Percentiles rank a stretch among this genome's conserved stretches.
These are phyloP conservation scores for Periphyllus acericola DNA, from an alignment of 2,888 invertebrate genomes.

Conservation along the genomic window DNA sequence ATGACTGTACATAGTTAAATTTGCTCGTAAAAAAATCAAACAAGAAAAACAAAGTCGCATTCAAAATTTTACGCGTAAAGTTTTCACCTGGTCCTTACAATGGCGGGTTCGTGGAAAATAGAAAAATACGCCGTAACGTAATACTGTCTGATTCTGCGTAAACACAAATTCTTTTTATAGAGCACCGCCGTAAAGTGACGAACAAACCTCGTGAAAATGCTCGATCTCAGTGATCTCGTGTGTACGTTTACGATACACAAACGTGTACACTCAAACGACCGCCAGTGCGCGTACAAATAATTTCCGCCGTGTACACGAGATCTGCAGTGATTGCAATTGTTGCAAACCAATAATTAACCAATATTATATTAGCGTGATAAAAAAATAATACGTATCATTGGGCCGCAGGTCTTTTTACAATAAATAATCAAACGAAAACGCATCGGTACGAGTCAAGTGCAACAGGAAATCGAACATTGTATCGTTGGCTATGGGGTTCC, in stretches of 20 bases:
- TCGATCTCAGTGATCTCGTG: neutral
- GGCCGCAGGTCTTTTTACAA: no score
- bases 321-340: no score
- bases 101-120: neutral
- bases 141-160: neutral
- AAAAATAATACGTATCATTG: no score
- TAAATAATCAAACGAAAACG: no score
- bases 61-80: slow-evolving; percentile 28
- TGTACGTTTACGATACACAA: neutral
- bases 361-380: no score
- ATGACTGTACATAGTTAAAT: slow-evolving; percentile 16
- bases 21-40: slow-evolving; percentile 45
- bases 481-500: no score
- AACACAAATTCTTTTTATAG: neutral
- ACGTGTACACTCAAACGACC: neutral
- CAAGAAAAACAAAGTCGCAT: neutral
- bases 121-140: neutral
- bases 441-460: no score
- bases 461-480: no score
- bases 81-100: slow-evolving; percentile 37
- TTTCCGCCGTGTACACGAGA: no score
- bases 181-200: neutral
- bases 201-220: neutral
- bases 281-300: no score
- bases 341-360: no score